Percentiles rank a stretch among this genome's conserved stretches.
phyloP scores from a whole-genome alignment of 2,888 invertebrate species.

The Acrocyrtus sp. region DNA sequence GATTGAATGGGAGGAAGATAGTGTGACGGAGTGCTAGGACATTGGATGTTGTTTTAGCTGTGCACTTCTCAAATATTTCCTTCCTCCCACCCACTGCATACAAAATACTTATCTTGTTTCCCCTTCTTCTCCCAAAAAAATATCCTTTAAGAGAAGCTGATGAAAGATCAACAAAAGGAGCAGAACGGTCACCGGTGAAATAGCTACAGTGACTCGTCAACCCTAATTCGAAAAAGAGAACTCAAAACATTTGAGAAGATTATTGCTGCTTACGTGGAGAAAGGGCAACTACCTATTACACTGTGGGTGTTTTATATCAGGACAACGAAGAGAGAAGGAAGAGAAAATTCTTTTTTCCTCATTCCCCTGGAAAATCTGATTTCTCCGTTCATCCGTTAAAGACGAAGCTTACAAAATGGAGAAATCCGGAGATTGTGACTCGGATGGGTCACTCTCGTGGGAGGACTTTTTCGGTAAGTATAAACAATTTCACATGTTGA shows the following conservation, averaged over 20 bases:
- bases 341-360: no score
- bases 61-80: constrained; percentile 25
- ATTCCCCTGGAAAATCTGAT: neutral
- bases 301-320: neutral
- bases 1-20: no score
- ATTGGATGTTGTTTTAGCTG: constrained; percentile 41
- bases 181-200: constrained; percentile 22
- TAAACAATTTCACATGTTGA: constrained; percentile 1
- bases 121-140: no score
- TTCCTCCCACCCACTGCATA: constrained; percentile 3
- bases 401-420: no score
- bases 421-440: constrained; percentile 68
- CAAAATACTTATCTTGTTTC: constrained; percentile 12
- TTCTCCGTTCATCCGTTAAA: neutral
- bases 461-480: constrained; percentile 78
- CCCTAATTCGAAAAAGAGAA: no score
- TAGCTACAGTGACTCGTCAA: no score
- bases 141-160: constrained; percentile 4
- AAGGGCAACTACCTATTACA: neutral
- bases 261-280: neutral
- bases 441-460: constrained; percentile 78
- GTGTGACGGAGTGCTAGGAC: no score
- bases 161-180: constrained; percentile 34
- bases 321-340: no score
- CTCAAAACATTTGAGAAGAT: no score